phyloP scores from a whole-genome alignment of 2,888 invertebrate genomes.

The Polylopha cassiicola region DNA sequence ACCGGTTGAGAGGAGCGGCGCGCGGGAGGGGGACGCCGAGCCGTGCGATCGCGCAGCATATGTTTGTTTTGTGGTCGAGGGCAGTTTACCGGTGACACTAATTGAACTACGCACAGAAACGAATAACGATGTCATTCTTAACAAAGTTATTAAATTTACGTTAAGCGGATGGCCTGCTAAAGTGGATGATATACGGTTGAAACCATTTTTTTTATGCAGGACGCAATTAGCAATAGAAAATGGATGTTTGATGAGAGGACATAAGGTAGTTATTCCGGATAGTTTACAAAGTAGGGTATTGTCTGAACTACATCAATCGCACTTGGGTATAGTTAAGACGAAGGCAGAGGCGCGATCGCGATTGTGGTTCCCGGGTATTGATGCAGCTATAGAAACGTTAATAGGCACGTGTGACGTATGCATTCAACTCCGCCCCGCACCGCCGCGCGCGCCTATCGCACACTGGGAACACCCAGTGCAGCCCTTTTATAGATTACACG shows the following conservation, averaged over 20 bases:
- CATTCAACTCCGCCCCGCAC: constrained; percentile 9
- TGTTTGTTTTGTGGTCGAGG: constrained; percentile 3
- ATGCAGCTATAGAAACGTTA: not conserved
- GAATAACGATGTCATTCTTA: not conserved
- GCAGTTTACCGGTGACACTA: constrained; percentile 4
- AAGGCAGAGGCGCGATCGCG: not conserved
- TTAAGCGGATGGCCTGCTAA: constrained; percentile 6
- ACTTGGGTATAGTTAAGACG: constrained; percentile 4
- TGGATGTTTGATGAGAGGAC: constrained; percentile 5
- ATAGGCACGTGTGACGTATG: constrained; percentile 7
- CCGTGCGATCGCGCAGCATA: constrained; percentile 7
- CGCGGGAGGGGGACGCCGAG: too few relatives aligned
- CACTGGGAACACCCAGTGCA: constrained; percentile 9
- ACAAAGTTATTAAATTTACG: not conserved
- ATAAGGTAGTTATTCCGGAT: constrained; percentile 2
- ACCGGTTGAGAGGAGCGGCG: not conserved
- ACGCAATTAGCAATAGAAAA: constrained; percentile 6
- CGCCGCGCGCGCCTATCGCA: constrained; percentile 13
- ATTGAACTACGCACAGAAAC: not conserved
- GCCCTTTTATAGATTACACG: constrained; percentile 8
- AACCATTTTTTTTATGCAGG: not conserved
- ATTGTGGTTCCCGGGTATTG: constrained; percentile 4
- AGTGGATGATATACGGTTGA: not conserved
- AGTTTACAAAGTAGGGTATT: not conserved
- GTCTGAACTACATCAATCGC: not conserved